Percentiles rank a stretch among this genome's conserved stretches.
These are phyloP conservation scores for Oostethus manadensis DNA, from an alignment of 2,113 vertebrate genomes.

Conservation along the genomic window DNA sequence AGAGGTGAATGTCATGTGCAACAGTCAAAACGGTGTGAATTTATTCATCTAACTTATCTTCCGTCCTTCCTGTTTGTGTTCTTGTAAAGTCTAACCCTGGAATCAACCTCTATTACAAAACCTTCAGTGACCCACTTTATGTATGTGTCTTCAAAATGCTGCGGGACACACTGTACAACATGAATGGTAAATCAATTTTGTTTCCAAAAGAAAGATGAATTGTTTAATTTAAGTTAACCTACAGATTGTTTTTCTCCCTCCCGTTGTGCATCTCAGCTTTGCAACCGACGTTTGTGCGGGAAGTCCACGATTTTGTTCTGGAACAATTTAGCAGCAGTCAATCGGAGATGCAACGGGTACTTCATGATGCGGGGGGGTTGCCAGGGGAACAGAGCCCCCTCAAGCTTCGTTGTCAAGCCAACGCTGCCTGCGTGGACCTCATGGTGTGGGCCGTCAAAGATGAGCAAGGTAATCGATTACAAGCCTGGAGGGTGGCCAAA, in stretches of 20 bases:
- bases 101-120: conserved; percentile 80
- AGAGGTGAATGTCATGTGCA: conserved; percentile 71
- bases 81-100: conserved; percentile 72
- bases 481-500: conserved; percentile 1
- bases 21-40: not conserved
- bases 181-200: conserved; percentile 76
- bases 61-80: conserved; percentile 25
- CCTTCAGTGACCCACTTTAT: conserved; percentile 89
- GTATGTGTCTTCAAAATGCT: conserved; percentile 97
- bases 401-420: conserved; percentile 93
- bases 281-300: conserved; percentile 83
- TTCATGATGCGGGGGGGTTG: conserved; percentile 82
- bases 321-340: conserved; percentile 95
- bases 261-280: conserved; percentile 68
- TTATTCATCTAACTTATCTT: conserved; percentile 23
- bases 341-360: conserved; percentile 88
- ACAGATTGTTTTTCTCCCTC: not conserved
- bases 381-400: conserved; percentile 83
- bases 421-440: conserved; percentile 93
- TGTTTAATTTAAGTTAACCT: not conserved
- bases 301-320: conserved; percentile 94
- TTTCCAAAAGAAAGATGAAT: not conserved
- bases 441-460: conserved; percentile 98
- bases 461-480: conserved; percentile 81
- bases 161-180: conserved; percentile 88